These are phyloP conservation scores for Actinemys pallida DNA, from an alignment of 2,113 vertebrate genomes.

Conservation along the genomic window DNA sequence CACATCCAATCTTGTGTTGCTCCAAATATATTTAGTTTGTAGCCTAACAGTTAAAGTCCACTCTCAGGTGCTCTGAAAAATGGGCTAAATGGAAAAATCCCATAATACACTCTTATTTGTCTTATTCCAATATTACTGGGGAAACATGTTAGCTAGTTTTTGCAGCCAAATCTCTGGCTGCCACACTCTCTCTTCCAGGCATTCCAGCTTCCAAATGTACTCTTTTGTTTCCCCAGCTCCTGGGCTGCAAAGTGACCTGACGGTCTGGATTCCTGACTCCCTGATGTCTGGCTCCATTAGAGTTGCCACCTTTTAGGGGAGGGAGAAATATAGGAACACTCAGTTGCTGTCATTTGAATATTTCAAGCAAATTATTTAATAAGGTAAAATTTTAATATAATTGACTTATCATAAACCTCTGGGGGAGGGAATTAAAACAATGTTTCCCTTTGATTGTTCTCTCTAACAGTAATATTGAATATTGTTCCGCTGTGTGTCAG, in stretches of 20 bases:
- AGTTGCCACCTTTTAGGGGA: neutral
- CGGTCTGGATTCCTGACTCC: neutral
- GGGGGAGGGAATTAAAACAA: neutral
- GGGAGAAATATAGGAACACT: neutral
- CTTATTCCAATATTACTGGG: neutral
- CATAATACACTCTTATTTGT: neutral
- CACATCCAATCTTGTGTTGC: neutral
- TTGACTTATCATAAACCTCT: neutral
- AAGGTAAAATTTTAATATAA: neutral
- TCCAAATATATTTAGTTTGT: neutral
- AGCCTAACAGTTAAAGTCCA: neutral
- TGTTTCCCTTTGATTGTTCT: neutral
- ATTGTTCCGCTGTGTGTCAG: neutral
- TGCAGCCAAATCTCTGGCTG: neutral
- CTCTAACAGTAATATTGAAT: neutral
- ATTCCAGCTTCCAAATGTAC: neutral
- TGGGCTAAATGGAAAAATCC: neutral
- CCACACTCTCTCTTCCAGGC: neutral
- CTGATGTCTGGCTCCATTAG: neutral
- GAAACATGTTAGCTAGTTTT: neutral
- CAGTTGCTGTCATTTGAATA: neutral
- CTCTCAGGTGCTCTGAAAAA: neutral
- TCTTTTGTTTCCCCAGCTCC: neutral
- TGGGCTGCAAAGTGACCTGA: neutral
- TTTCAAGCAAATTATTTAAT: neutral